Evolutionary conservation across 1,140 invertebrate genomes (phyloP), one percentile per base, ranked within the genome.

Genomic region (Octopus bimaculoides): DNA sequence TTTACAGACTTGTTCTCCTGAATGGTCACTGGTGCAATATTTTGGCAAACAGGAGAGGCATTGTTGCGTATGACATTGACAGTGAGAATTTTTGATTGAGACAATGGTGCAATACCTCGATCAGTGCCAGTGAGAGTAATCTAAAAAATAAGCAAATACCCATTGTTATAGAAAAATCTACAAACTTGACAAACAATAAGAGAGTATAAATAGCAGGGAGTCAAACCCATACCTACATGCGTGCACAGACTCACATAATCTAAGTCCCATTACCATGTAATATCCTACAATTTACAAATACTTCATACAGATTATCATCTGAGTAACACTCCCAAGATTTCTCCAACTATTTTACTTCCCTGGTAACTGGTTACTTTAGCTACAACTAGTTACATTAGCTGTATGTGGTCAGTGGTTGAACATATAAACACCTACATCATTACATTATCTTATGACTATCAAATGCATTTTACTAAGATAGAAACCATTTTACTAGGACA

Each of bases 81-180:
- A 82, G 92, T 92, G 54, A 98, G 93, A 0, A 94, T 96, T 1
- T 95, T 95, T 0, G 95, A 96, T 1, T 95, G 95, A 10, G 94
- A 95, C 86, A 96, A 94, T 0, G 94, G 93, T 12, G 96, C 96
- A 82, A 92, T 93, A 20, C 96, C 96, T 91, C 96, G 95, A 91
- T 98, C 96, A 89, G 93, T 94, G 5, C 96, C 96, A 12, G 96
- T 91, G 0, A 98, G 93, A 80, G 93, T 91, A 79, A 98, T 93
- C 88, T 94, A 93, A 4, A 78, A 12, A 75, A 77, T 66, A 14
- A 14, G 12, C n/a, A 66, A 66, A 66, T 2, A 66, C 12, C 61
- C n/a, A 66, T 12, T 66, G 61, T 66, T 14, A 12, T 14, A n/a
- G n/a, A 66, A 66, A 14, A n/a, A 14, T 66, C 12, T 66, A 14